These are phyloP conservation scores for Molossus alvarezi DNA, from an alignment of 2,797 vertebrate species.

Conservation along the genomic window DNA sequence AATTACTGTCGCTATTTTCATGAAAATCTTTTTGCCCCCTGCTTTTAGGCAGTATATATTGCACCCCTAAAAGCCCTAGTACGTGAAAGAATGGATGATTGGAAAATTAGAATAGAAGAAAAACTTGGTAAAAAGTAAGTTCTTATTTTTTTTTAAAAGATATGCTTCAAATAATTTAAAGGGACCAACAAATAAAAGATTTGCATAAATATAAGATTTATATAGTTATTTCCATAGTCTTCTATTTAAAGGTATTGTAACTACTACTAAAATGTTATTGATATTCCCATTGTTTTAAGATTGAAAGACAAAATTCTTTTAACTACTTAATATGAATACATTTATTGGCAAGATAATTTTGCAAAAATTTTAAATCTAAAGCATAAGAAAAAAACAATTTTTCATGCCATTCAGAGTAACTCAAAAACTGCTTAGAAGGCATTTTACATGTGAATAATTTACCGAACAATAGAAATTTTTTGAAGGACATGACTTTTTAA, in stretches of 20 bases:
- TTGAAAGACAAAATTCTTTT: constrained; percentile 42
- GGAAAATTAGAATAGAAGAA: constrained; percentile 98
- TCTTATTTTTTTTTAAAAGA: constrained; percentile 76
- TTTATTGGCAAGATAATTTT: constrained; percentile 35
- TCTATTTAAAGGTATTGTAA: constrained; percentile 40
- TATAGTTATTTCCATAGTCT: constrained; percentile 67
- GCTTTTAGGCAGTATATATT: constrained; percentile 96
- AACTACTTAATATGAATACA: constrained; percentile 33
- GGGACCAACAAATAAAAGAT: constrained; percentile 62
- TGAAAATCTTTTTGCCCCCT: constrained; percentile 58
- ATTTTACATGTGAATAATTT: constrained; percentile 30
- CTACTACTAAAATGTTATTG: constrained; percentile 11
- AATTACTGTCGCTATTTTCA: constrained; percentile 50
- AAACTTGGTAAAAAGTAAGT: constrained; percentile 97
- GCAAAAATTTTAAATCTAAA: constrained; percentile 21
- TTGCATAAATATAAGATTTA: constrained; percentile 74
- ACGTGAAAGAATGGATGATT: constrained; percentile 98
- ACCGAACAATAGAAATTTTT: background rate
- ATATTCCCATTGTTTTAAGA: constrained; percentile 51
- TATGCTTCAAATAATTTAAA: background rate
- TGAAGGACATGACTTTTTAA: background rate
- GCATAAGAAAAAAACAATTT: constrained; percentile 20
- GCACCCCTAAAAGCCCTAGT: constrained; percentile 98
- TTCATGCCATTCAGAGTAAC: background rate
- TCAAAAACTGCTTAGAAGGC: background rate